A percentile compares a stretch with the other conserved stretches of the same genome.
These are phyloP conservation scores for Boleophthalmus pectinirostris DNA, from an alignment of 2,113 vertebrate species.

Conservation along the genomic window DNA sequence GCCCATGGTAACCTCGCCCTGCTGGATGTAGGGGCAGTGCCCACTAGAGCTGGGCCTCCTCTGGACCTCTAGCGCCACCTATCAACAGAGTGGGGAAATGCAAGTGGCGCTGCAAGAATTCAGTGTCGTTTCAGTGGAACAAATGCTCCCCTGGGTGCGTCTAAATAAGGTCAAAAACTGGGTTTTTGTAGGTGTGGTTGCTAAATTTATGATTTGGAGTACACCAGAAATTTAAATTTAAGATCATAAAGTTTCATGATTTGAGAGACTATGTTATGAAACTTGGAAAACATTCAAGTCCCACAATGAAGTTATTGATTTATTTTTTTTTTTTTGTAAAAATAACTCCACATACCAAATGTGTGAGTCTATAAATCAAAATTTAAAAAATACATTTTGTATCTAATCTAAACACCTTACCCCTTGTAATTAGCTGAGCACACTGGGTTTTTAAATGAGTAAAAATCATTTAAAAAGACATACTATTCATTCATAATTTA, in stretches of 20 bases:
- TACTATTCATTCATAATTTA: neutral
- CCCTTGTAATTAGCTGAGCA: neutral
- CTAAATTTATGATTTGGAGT: slow-evolving; percentile 35
- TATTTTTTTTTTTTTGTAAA: too few species aligned
- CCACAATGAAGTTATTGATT: too few species aligned
- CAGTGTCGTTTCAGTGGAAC: neutral
- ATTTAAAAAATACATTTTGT: too few species aligned
- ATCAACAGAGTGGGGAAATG: slow-evolving; percentile 20
- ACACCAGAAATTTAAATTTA: neutral
- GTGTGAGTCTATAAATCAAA: neutral
- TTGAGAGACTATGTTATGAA: neutral
- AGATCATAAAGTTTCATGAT: neutral
- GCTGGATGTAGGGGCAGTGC: slow-evolving; percentile 42
- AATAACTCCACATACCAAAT: neutral
- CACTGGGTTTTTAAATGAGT: neutral
- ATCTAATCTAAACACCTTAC: too few species aligned
- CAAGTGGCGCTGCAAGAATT: slow-evolving; percentile 3
- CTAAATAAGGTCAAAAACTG: slow-evolving; percentile 62
- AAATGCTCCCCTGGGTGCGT: slow-evolving; percentile 24
- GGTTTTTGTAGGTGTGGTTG: slow-evolving; percentile 37
- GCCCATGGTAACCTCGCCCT: slow-evolving; percentile 45
- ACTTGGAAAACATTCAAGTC: neutral
- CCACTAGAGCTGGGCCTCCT: slow-evolving; percentile 3
- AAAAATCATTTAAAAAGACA: neutral
- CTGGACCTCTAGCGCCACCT: slow-evolving; percentile 64